phyloP scores from a whole-genome alignment of 2,797 vertebrate genomes.

The Schizothorax lantsangensis region DNA sequence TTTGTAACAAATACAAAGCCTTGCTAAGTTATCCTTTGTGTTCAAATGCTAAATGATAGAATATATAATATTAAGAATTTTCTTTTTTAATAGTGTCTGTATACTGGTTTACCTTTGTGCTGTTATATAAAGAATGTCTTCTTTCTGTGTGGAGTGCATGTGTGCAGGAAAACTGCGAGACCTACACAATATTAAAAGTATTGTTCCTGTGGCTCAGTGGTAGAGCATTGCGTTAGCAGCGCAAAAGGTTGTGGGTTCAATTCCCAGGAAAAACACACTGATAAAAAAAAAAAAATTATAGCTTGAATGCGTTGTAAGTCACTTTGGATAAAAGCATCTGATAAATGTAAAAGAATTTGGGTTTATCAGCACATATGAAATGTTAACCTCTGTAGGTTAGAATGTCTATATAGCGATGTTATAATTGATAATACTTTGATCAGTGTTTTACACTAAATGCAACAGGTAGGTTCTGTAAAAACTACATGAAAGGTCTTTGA shows the following conservation, averaged over 20 bases:
- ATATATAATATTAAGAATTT: slow-evolving; percentile 76
- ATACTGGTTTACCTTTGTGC: neutral
- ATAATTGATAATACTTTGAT: neutral
- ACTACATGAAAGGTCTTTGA: neutral
- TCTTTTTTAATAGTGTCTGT: slow-evolving; percentile 16
- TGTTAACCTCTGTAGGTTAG: neutral
- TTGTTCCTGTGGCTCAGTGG: too few relatives aligned
- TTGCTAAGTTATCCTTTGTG: slow-evolving; percentile 77
- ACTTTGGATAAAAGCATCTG: too few relatives aligned
- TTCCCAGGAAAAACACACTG: too few relatives aligned
- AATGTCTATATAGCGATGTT: neutral
- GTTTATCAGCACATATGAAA: neutral
- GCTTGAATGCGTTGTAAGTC: too few relatives aligned
- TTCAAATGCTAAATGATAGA: slow-evolving; percentile 74
- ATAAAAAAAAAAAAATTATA: too few relatives aligned
- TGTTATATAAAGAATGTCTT: slow-evolving; percentile 32
- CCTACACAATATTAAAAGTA: neutral
- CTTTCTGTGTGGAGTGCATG: slow-evolving; percentile 23
- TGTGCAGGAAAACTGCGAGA: neutral
- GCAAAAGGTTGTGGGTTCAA: too few relatives aligned
- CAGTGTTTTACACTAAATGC: neutral
- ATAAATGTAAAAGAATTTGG: neutral
- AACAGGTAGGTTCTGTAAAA: neutral
- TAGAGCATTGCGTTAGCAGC: too few relatives aligned
- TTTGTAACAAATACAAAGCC: slow-evolving; percentile 80